These are phyloP conservation scores for Steinernema hermaphroditum DNA, from an alignment of 2,888 invertebrate species.

Conservation along the genomic window DNA sequence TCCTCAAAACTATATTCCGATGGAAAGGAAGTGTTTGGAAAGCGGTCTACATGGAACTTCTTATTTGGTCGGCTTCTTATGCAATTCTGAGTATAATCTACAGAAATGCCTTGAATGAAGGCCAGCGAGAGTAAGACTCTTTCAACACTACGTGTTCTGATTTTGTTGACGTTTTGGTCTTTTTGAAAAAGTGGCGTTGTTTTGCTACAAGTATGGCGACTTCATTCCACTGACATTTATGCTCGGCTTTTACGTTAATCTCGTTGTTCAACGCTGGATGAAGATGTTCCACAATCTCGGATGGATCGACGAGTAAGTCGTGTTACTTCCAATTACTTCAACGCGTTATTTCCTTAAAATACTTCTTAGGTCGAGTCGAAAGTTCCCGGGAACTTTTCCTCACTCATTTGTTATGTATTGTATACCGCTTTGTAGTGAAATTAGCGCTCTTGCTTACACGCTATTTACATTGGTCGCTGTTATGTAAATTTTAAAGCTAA, in stretches of 20 bases:
- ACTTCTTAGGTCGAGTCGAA: too few species aligned
- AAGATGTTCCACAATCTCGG: conserved; percentile 49
- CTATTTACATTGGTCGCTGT: too few species aligned
- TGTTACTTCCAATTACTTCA: not conserved
- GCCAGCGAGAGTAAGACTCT: conserved; percentile 50
- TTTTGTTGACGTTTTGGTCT: conserved; percentile 47
- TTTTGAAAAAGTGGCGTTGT: conserved; percentile 11
- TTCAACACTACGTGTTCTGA: not conserved
- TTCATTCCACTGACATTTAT: conserved; percentile 57
- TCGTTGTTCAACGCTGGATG: conserved; percentile 53
- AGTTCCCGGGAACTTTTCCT: too few species aligned
- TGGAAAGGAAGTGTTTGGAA: conserved; percentile 52
- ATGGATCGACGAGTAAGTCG: conserved; percentile 56
- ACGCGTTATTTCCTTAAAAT: too few species aligned
- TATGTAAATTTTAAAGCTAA: too few species aligned
- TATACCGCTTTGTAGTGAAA: too few species aligned
- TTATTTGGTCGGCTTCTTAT: conserved; percentile 54
- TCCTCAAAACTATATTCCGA: conserved; percentile 39
- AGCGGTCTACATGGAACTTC: conserved; percentile 57
- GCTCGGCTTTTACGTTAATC: conserved; percentile 57
- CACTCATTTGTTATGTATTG: too few species aligned
- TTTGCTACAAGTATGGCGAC: conserved; percentile 39
- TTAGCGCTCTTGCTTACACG: too few species aligned
- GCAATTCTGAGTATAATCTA: conserved; percentile 58
- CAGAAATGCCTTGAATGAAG: conserved; percentile 49